A percentile compares a stretch with the other conserved stretches of the same genome.
These are phyloP conservation scores for Orchestia grillus DNA, from an alignment of 1,140 invertebrate species.

Conservation along the genomic window DNA sequence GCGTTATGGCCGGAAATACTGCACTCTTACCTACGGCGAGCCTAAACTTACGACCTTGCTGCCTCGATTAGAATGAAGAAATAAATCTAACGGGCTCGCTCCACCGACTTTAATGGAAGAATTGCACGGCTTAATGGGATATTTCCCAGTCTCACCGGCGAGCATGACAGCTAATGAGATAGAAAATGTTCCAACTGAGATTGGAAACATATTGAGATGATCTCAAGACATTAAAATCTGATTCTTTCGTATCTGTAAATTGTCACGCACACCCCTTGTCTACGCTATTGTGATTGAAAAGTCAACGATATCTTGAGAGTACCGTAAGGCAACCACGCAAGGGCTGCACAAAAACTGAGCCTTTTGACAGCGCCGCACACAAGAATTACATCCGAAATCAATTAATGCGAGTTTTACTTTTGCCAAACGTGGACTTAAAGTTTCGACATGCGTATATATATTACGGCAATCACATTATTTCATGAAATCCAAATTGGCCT, in stretches of 20 bases:
- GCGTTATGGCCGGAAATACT: conserved; percentile 19
- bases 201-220: not conserved
- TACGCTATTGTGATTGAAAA: not conserved
- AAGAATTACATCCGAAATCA: too few species aligned
- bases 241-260: not conserved
- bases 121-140: not conserved
- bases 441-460: too few species aligned
- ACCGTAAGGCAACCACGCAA: too few species aligned
- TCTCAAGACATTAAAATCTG: not conserved
- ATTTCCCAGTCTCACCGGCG: not conserved
- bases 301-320: not conserved
- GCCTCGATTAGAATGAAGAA: conserved; percentile 21
- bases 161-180: not conserved
- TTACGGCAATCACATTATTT: too few species aligned
- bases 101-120: not conserved
- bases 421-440: too few species aligned
- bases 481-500: too few species aligned
- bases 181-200: not conserved
- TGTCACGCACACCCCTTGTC: not conserved
- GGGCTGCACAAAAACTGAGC: too few species aligned
- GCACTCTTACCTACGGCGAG: not conserved
- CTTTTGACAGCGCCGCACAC: too few species aligned
- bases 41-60: not conserved
- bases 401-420: too few species aligned
- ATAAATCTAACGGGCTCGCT: not conserved